phyloP scores from a whole-genome alignment of 1,140 invertebrate genomes.

The Drosophila mauritiana region DNA sequence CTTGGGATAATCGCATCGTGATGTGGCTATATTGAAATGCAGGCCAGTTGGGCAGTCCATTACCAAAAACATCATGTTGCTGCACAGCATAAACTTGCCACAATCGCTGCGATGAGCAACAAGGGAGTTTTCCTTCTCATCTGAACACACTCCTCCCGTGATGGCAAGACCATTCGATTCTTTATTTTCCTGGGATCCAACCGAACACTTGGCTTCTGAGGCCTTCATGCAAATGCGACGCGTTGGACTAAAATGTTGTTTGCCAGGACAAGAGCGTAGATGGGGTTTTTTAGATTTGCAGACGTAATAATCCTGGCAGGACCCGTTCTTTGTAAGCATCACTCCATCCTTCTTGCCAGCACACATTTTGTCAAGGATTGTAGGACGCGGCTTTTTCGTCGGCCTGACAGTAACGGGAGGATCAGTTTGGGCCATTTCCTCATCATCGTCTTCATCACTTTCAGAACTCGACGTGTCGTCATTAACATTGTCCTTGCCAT shows the following conservation, averaged over 20 bases:
- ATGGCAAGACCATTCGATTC: constrained; percentile 20
- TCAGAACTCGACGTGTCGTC: constrained; percentile 1
- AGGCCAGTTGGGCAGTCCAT: constrained; percentile 74
- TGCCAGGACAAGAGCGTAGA: constrained; percentile 43
- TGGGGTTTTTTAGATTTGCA: constrained; percentile 50
- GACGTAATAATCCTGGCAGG: constrained; percentile 67
- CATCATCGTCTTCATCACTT: constrained; percentile 40
- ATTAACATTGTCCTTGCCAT: constrained; percentile 6
- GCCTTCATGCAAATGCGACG: constrained; percentile 50
- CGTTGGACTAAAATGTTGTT: constrained; percentile 63
- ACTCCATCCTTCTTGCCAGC: constrained; percentile 51
- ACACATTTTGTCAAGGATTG: constrained; percentile 26
- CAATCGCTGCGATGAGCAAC: constrained; percentile 60
- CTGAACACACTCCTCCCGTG: constrained; percentile 52
- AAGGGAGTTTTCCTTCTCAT: constrained; percentile 57
- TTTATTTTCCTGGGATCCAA: not conserved
- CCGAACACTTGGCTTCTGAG: constrained; percentile 53
- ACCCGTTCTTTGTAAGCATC: constrained; percentile 43
- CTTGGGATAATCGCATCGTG: constrained; percentile 73
- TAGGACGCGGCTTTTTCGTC: constrained; percentile 1
- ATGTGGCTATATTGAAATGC: constrained; percentile 60
- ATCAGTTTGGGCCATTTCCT: not conserved
- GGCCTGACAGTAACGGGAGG: constrained; percentile 13
- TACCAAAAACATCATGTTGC: constrained; percentile 60
- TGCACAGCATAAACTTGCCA: constrained; percentile 69